Evolutionary conservation across 92 coral and sea anemone species (phyloP), one percentile per base, ranked within the genome.

Genomic region (Paragorgia papillata): DNA sequence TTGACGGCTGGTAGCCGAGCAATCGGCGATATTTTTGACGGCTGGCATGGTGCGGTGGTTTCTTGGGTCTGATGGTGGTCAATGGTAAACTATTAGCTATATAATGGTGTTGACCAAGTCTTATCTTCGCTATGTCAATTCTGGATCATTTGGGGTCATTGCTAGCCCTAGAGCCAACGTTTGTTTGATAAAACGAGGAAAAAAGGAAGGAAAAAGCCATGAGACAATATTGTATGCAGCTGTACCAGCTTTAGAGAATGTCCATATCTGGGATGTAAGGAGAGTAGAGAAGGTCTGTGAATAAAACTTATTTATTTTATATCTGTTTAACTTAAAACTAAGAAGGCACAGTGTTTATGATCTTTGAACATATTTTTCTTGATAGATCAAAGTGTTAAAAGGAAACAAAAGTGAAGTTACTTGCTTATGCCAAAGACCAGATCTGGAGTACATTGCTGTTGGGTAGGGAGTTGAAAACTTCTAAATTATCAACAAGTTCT

Each of bases 101-200:
- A 85, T 44, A 4, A 94, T 94, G 98, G 98, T 94, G 39, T 82
- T 93, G 13, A 94, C 95, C 5, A 94, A 94, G 71, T 83, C 98
- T 1, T 94, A 94, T 51, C 86, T 88, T 2, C 91, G 97, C 41
- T 94, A 94, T 61, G 92, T 75, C 1, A 82, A 89, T 27, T 76
- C 82, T 29, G 88, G 89, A 18, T 73, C 83, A 43, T 94, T 94
- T 75, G 98, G 95, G 31, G 81, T 94, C 25, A 86, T 94, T 73
- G 82, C 89, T 51, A 90, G 97, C 77, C 76, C 90, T 12, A 93
- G 88, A 67, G 85, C 89, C n/a, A 93, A 90, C 48, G 77, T 79
- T 13, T 67, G 87, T n/a, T 88, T 90, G 17, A 82, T 88, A 14
- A 82, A 81, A 57, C 19, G 4, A 50, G 43, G 59, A 14, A 35